Base-by-base conservation (phyloP, 2,797 vertebrate genomes). In the Serranus cabrilla region DNA sequence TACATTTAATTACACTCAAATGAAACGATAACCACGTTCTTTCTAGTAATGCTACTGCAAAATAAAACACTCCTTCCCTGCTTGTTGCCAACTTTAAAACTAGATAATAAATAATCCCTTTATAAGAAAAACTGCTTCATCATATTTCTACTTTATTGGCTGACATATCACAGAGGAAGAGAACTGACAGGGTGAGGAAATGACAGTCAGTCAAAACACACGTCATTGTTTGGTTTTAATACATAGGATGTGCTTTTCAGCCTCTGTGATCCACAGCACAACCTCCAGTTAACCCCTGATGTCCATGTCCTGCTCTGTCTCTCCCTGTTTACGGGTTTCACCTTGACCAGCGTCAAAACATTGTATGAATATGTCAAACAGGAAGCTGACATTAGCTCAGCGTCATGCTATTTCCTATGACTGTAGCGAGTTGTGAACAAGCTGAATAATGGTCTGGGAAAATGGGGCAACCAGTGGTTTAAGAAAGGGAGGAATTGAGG, bases 321-420 rank as follows among this genome's bases (percentile, higher is more conserved):
- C 80, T n/a, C 34, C 5, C 3, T 78, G 81, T 84, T 82, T 79
- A 81, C 74, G 16, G 71, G 37, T 56, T 88, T 93, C 83, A 92
- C 90, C 83, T 89, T 89, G 81, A 89, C 86, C 77, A 81, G 81
- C 52, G 64, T 74, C 86, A 70, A 82, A 85, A 80, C 82, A 73
- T 63, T 52, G 73, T 45, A 45, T 62, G 37, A 75, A 80, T 78
- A 72, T 77, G 89, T 91, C 89, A 72, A 74, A 88, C 82, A 92
- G 94, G 92, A 95, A 94, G 78, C 79, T 84, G 79, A 78, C 78
- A 69, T 93, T 60, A 89, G 82, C 88, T 93, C 90, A 92, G 57
- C 37, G 51, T 65, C 74, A 70, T 80, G 87, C 85, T 84, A 88
- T 90, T 93, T 95, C 94, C 94, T 90, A 83, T 63, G 80, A 86